A percentile compares a stretch with the other conserved stretches of the same genome.
Conservation (phyloP, 2,113 vertebrate genomes). For the Lamprotornis superbus region DNA sequence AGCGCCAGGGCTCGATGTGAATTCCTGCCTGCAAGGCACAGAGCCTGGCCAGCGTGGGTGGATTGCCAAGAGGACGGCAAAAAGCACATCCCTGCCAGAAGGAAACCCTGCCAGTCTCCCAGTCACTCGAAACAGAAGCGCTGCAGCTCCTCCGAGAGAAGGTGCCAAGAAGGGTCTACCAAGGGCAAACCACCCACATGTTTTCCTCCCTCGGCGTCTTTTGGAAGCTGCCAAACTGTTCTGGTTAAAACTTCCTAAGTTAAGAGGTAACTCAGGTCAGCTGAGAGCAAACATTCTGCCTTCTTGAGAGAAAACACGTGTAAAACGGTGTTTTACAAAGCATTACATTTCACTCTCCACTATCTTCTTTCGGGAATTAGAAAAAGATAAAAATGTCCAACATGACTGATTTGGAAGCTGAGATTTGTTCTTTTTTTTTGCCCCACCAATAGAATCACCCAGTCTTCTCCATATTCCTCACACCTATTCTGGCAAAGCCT, state of each 20-base stretch:
- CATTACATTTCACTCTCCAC: background rate
- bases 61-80: background rate
- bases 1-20: background rate
- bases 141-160: background rate
- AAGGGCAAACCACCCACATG: slow-evolving; percentile 38
- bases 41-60: background rate
- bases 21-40: background rate
- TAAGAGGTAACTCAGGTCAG: background rate
- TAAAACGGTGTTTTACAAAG: background rate
- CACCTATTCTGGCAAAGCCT: background rate
- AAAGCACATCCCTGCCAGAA: slow-evolving; percentile 51
- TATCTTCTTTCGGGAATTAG: background rate
- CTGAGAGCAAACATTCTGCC: background rate
- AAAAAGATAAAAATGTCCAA: background rate
- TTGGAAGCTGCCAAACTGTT: background rate
- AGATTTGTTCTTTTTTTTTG: background rate
- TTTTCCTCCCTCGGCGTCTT: background rate
- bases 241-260: background rate
- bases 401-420: background rate
- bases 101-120: slow-evolving; percentile 38
- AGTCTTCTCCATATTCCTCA: background rate
- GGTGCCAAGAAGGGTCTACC: slow-evolving; percentile 37
- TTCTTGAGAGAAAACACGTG: background rate
- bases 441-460: fast-evolving
- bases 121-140: slow-evolving; percentile 30